phyloP scores from a whole-genome alignment of 2,113 vertebrate genomes.

The Lycocorax pyrrhopterus region DNA sequence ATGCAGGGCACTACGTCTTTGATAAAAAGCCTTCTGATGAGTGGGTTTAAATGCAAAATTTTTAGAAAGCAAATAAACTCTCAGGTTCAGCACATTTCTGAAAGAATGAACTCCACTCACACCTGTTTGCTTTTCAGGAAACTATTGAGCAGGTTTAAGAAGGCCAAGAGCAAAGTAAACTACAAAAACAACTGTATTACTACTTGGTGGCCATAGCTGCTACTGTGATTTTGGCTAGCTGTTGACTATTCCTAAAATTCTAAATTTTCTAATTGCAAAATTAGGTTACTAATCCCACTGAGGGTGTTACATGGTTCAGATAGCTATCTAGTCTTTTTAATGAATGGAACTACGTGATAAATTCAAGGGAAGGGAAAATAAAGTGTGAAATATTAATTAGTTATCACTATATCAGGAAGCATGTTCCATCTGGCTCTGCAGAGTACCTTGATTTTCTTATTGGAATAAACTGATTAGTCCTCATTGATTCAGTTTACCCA shows the following conservation, averaged over 20 bases:
- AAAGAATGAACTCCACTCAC: background rate
- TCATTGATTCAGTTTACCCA: background rate
- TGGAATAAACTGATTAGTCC: background rate
- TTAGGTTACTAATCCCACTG: background rate
- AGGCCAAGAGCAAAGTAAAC: background rate
- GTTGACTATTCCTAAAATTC: background rate
- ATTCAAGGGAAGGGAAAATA: background rate
- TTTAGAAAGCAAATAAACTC: background rate
- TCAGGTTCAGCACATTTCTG: background rate
- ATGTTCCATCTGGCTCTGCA: background rate
- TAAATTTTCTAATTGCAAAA: background rate
- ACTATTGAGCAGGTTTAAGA: background rate
- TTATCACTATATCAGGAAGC: background rate
- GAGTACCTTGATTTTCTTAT: background rate
- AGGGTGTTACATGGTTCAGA: background rate
- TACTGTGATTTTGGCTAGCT: background rate
- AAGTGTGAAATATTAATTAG: background rate
- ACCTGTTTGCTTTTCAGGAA: background rate
- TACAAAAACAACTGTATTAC: background rate
- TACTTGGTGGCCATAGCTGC: background rate
- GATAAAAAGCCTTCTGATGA: background rate
- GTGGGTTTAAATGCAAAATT: background rate
- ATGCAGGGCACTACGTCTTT: background rate
- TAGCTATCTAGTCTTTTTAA: background rate
- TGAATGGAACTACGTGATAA: background rate